These are phyloP conservation scores for Pantelozetes paolii DNA, from an alignment of 2,888 invertebrate genomes.

Conservation along the genomic window DNA sequence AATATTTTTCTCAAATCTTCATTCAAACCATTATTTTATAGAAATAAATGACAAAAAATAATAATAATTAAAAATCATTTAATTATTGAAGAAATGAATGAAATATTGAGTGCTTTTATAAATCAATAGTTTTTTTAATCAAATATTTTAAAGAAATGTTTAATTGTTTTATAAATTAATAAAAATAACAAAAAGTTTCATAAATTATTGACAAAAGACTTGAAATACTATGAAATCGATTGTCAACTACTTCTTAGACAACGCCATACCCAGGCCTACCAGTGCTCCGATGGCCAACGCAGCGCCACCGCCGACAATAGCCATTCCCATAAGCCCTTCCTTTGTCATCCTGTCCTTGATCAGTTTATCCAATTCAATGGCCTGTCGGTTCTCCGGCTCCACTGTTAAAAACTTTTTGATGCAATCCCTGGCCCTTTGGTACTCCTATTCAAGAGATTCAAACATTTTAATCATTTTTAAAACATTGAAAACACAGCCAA, in stretches of 20 bases:
- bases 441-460: slow-evolving; percentile 62
- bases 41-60: too few relatives aligned
- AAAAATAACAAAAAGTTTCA: too few relatives aligned
- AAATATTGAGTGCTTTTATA: too few relatives aligned
- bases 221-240: neutral
- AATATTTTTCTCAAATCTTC: neutral
- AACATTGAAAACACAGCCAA: slow-evolving; percentile 12
- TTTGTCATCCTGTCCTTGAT: slow-evolving; percentile 87
- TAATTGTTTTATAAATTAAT: too few relatives aligned
- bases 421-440: slow-evolving; percentile 75
- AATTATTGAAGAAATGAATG: too few relatives aligned
- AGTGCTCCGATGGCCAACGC: slow-evolving; percentile 62
- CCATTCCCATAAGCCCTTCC: slow-evolving; percentile 82
- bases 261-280: slow-evolving; percentile 53
- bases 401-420: slow-evolving; percentile 72
- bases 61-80: too few relatives aligned
- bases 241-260: slow-evolving; percentile 20
- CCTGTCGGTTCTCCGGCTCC: slow-evolving; percentile 85
- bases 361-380: slow-evolving; percentile 68
- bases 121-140: too few relatives aligned
- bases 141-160: neutral
- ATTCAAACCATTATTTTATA: too few relatives aligned
- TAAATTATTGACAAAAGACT: too few relatives aligned
- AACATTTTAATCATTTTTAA: neutral
- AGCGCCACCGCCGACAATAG: slow-evolving; percentile 82